Evolutionary conservation across 2,797 vertebrate genomes (phyloP).

Genomic region (Acestrorhynchus altus): DNA sequence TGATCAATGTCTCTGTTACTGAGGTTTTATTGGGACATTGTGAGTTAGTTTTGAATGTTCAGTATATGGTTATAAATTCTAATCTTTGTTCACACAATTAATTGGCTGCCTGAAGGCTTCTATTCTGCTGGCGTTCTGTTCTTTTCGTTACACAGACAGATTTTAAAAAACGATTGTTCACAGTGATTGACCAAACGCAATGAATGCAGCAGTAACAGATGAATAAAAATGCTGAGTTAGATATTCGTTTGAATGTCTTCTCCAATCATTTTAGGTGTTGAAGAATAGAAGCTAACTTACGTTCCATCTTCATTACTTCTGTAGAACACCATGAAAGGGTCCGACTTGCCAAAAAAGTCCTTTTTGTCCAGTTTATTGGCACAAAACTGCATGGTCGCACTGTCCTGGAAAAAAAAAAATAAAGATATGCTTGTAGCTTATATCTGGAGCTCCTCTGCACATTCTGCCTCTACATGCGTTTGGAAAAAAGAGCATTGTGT

Average conservation of each 20-base stretch:
- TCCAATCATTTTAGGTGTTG: background rate
- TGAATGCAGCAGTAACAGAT: background rate
- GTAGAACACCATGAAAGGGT: slow-evolving; percentile 96
- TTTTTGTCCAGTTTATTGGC: slow-evolving; percentile 98
- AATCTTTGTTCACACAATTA: too few relatives aligned
- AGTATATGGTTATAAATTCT: too few relatives aligned
- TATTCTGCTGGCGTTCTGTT: background rate
- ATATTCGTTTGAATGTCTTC: background rate
- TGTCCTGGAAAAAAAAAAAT: slow-evolving; percentile 78
- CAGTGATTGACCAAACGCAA: background rate
- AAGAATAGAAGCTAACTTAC: slow-evolving; percentile 76
- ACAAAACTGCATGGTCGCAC: slow-evolving; percentile 94
- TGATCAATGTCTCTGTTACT: too few relatives aligned
- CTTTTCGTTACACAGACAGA: background rate
- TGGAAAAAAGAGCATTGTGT: slow-evolving; percentile 12
- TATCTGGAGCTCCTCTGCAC: background rate
- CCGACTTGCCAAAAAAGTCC: slow-evolving; percentile 96
- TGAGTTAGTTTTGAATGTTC: too few relatives aligned
- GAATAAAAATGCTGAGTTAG: background rate
- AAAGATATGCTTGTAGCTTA: background rate
- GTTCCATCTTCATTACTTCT: slow-evolving; percentile 95
- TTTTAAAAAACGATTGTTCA: background rate
- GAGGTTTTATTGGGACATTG: too few relatives aligned
- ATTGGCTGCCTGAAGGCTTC: too few relatives aligned
- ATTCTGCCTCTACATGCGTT: background rate